Evolutionary conservation across 2,113 vertebrate species (phyloP), one percentile per base, ranked within the genome.

Genomic region (Triplophysa rosa): DNA sequence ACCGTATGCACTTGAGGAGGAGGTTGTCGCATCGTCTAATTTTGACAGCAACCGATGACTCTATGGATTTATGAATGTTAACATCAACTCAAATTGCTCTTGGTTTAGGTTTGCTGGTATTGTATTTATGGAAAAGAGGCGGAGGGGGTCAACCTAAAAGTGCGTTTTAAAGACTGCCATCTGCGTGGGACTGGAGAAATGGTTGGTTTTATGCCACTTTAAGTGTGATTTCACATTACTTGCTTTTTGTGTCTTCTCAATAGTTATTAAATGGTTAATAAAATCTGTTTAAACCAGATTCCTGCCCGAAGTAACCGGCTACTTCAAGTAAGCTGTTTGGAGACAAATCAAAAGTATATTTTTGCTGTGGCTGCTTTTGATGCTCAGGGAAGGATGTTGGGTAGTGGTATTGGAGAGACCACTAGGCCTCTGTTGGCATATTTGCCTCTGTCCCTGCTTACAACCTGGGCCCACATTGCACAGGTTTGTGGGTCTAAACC

Each of bases 321-420:
- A 70, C 89, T 99, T 81, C 92, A 88, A 85, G 92, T 95, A 59
- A 90, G 92, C 64, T 94, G 91, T 9, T 90, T 99, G 79, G 89
- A 97, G 81, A 87, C 92, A 56, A 96, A 99, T 87, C 94, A 96
- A 86, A 95, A 91, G 79, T 99, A 99, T 1, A 14, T 96, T 74
- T 99, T 99, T 94, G 97, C 98, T 7, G 82, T 97, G 0, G 96
- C 95, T 83, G 96, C 95, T 0, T 98, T 95, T 86, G 90, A 93
- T 85, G 88, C 88, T 78, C 84, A 93, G 80, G 95, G 96, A 21
- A 93, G 91, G 66, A 91, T 98, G 54, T 80, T 98, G 17, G 95
- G 97, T 11, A 89, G 91, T 62, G 74, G 85, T 2, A 81, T 96
- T 67, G 98, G 98, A 21, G 90, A 93, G 80, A 93, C 90, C 17